Conservation (phyloP, 2,797 vertebrate species). For the Buphagus erythrorhynchus region DNA sequence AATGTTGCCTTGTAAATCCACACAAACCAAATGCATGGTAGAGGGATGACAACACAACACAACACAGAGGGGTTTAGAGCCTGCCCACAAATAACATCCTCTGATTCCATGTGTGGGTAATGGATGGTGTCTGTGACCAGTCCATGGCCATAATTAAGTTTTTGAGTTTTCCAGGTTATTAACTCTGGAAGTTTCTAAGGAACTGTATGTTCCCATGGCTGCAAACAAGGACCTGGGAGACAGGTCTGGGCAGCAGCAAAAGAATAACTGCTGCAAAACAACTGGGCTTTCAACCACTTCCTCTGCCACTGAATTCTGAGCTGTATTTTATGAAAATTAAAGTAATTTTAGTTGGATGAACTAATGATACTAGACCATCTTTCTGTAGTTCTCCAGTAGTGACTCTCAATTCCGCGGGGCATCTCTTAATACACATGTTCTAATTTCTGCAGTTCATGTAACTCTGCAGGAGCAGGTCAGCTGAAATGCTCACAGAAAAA, state of each 20-base stretch:
- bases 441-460: neutral
- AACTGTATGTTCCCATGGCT: neutral
- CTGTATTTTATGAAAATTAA: neutral
- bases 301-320: neutral
- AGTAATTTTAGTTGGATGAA: neutral
- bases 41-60: neutral
- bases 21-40: rapidly evolving
- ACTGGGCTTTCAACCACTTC: neutral
- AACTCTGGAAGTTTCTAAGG: neutral
- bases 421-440: neutral
- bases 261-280: neutral
- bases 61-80: neutral
- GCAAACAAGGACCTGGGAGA: neutral
- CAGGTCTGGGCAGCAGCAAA: neutral
- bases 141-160: neutral
- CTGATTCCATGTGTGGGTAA: neutral
- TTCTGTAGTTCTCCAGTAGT: neutral
- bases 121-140: neutral
- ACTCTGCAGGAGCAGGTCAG: neutral
- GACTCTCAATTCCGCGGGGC: neutral
- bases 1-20: neutral
- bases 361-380: neutral
- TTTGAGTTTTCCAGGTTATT: neutral
- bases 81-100: neutral
- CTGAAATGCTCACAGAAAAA: neutral